These are phyloP conservation scores for Drosophila varians DNA, from an alignment of 1,140 invertebrate species.

Conservation along the genomic window DNA sequence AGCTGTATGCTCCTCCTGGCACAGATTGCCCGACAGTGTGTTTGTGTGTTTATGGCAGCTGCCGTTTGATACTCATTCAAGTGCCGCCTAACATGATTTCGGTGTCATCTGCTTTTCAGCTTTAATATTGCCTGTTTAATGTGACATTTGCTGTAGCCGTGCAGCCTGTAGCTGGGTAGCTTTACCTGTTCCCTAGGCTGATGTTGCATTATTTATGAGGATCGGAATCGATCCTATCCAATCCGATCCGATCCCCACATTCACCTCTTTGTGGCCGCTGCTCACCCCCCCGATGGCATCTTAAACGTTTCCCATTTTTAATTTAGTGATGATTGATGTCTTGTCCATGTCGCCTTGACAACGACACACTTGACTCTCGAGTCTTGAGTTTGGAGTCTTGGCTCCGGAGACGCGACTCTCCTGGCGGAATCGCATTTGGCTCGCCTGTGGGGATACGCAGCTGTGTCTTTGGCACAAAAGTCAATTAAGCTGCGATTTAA, in stretches of 20 bases:
- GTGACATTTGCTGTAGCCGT: conserved; percentile 64
- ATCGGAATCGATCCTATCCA: conserved; percentile 11
- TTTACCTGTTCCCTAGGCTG: conserved; percentile 21
- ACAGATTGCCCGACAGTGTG: conserved; percentile 54
- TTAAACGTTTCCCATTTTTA: conserved; percentile 78
- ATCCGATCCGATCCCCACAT: conserved; percentile 36
- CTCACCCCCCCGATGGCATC: conserved; percentile 51
- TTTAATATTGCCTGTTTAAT: conserved; percentile 81
- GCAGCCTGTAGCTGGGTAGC: conserved; percentile 22
- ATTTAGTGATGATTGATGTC: conserved; percentile 82
- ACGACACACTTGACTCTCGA: conserved; percentile 66
- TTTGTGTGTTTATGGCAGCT: conserved; percentile 81
- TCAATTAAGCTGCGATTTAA: conserved; percentile 77
- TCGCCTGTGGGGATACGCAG: conserved; percentile 67
- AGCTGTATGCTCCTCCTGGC: conserved; percentile 13
- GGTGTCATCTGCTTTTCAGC: conserved; percentile 82
- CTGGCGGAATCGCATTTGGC: conserved; percentile 28
- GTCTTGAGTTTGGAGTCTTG: not conserved
- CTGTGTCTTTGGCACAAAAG: conserved; percentile 62
- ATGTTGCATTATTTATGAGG: conserved; percentile 77
- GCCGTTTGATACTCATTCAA: conserved; percentile 82
- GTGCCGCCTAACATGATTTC: conserved; percentile 81
- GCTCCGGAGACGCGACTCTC: conserved; percentile 5
- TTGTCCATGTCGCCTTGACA: conserved; percentile 74
- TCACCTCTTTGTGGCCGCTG: conserved; percentile 34